phyloP scores from a whole-genome alignment of 2,113 vertebrate genomes.

The Isurus oxyrinchus region DNA sequence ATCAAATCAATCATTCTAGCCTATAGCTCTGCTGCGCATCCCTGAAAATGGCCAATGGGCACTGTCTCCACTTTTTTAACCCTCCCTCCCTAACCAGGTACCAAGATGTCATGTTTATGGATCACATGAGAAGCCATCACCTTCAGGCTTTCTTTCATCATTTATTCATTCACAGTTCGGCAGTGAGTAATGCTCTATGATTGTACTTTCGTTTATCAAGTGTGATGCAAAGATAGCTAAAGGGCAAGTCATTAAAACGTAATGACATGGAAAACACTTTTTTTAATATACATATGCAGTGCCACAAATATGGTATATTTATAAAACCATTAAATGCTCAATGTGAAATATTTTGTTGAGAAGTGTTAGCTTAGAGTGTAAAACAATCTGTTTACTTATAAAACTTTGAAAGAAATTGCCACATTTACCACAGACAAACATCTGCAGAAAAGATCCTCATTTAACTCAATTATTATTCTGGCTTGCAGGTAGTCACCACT shows the following conservation, averaged over 20 bases:
- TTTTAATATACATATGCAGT: neutral
- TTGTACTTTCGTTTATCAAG: neutral
- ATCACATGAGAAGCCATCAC: neutral
- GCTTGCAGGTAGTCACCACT: neutral
- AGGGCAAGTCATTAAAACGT: slow-evolving; percentile 32
- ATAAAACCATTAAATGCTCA: neutral
- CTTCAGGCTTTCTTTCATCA: slow-evolving; percentile 26
- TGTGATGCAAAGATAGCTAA: neutral
- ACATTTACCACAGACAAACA: neutral
- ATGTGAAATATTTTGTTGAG: neutral
- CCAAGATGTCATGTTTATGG: neutral
- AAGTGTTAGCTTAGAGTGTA: neutral
- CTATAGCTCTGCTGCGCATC: neutral
- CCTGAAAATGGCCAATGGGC: neutral
- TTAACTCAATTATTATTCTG: neutral
- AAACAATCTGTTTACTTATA: neutral
- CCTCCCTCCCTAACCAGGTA: neutral
- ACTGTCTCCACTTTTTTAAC: neutral
- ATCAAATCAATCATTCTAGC: too few relatives aligned
- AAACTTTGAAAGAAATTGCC: neutral
- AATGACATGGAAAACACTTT: slow-evolving; percentile 16
- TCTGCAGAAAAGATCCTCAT: too few relatives aligned
- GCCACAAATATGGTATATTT: neutral
- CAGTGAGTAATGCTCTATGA: neutral
- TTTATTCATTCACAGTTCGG: neutral